A percentile compares a stretch with the other conserved stretches of the same genome.
These are phyloP conservation scores for Venturia canescens DNA, from an alignment of 1,140 invertebrate species.

Conservation along the genomic window DNA sequence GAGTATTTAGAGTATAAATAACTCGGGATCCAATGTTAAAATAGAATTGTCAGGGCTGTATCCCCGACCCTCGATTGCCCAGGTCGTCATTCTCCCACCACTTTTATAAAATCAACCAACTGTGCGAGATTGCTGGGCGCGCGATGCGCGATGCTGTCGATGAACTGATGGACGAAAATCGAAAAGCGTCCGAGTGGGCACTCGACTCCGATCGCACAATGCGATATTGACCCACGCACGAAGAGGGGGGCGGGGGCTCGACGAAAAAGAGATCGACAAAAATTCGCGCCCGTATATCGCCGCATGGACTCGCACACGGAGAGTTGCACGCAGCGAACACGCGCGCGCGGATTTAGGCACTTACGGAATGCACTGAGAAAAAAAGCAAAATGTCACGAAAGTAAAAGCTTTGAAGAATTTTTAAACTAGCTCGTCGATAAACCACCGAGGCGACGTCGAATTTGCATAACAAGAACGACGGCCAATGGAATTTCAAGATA, in stretches of 20 bases:
- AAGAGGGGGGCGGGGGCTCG: too few relatives aligned
- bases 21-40: constrained; percentile 66
- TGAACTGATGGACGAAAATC: neutral
- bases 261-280: neutral
- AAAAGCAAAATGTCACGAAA: neutral
- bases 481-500: neutral
- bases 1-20: constrained; percentile 67
- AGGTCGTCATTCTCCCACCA: constrained; percentile 42
- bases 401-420: neutral
- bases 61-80: constrained; percentile 52
- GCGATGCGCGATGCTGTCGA: neutral
- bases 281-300: too few relatives aligned
- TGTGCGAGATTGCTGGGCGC: neutral
- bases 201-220: neutral
- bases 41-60: constrained; percentile 70
- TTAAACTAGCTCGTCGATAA: neutral
- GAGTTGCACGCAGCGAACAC: too few relatives aligned
- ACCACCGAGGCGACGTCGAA: neutral
- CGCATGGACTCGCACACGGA: too few relatives aligned
- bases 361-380: too few relatives aligned
- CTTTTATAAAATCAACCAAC: too few relatives aligned
- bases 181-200: neutral
- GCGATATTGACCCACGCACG: neutral
- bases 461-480: neutral
- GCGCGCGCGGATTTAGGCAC: too few relatives aligned